Base-by-base conservation (phyloP, 2,113 vertebrate genomes). In the Sardina pilchardus region DNA sequence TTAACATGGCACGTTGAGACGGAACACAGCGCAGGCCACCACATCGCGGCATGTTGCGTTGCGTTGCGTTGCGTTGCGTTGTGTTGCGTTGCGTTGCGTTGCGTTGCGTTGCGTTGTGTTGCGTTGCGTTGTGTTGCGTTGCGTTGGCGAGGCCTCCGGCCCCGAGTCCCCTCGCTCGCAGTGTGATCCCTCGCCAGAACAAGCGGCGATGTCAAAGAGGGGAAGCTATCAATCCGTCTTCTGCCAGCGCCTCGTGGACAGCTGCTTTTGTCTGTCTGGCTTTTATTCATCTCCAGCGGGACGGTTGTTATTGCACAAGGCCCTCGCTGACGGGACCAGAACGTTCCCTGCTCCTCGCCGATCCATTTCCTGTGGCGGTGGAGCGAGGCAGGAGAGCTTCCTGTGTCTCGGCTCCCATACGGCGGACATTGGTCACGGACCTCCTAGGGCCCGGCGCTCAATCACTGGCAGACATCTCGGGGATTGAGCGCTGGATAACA, bases 121-220 rank as follows among this genome's bases (percentile, higher is more conserved):
- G 12, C 1, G 45, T 47, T 47, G 45, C 6, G 7, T 14, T 14
- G 45, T 14, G 7, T 14, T 14, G 45, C 6, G 59, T 24, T 34
- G 30, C 4, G 12, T 10, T 34, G 63, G 63, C 9, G 26, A 34
- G 63, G 63, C 26, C 0, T 3, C 1, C 4, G 26, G 26, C 26
- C 59, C 21, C 1, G 9, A 71, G 63, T 34, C 63, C 14, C 63
- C 63, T 12, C 26, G 8, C 9, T 34, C 8, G 26, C 30, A 14
- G 63, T 12, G 63, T 71, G 26, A 71, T 71, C 63, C 63, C 12
- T 7, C 8, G n/a, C 63, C 63, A 71, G 63, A 71, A 71, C 63
- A 71, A 71, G 63, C 94, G 93, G 92, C 93, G 94, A 95, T 91
- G 89, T 93, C 90, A 94, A 94, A 93, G 93, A 86, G 63, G 92